phyloP scores from a whole-genome alignment of 2,888 invertebrate species.

The Erannis defoliaria region DNA sequence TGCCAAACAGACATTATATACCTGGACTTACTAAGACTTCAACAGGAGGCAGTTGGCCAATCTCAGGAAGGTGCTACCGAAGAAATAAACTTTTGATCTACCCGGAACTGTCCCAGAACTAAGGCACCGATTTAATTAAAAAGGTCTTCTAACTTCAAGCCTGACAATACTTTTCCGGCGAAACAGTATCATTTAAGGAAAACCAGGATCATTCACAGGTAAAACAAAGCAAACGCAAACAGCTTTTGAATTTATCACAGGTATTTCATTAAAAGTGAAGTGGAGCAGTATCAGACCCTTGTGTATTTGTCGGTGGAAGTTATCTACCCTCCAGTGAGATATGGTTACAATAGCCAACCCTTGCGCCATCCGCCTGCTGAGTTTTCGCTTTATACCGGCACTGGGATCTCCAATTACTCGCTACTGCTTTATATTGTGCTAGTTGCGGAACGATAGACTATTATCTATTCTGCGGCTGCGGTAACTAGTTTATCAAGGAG shows the following conservation, averaged over 20 bases:
- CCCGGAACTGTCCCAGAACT: neutral
- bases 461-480: constrained; percentile 22
- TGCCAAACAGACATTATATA: too few species aligned
- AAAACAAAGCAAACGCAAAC: constrained; percentile 41
- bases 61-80: too few species aligned
- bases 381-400: constrained; percentile 46
- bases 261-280: constrained; percentile 53
- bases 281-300: constrained; percentile 54
- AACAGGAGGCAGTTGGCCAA: too few species aligned
- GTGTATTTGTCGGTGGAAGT: constrained; percentile 59
- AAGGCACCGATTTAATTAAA: constrained; percentile 13
- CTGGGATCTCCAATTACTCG: constrained; percentile 39
- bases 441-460: constrained; percentile 28
- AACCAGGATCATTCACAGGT: constrained; percentile 18
- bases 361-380: constrained; percentile 51
- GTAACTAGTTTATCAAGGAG: constrained; percentile 37
- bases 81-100: neutral
- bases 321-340: constrained; percentile 64
- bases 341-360: constrained; percentile 62
- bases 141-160: constrained; percentile 6
- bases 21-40: too few species aligned
- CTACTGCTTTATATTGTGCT: constrained; percentile 38
- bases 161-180: constrained; percentile 2
- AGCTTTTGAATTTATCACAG: constrained; percentile 49
- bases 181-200: constrained; percentile 22